Evolutionary conservation across 2,113 vertebrate species (phyloP).

Genomic region (Xiphorhynchus elegans): DNA sequence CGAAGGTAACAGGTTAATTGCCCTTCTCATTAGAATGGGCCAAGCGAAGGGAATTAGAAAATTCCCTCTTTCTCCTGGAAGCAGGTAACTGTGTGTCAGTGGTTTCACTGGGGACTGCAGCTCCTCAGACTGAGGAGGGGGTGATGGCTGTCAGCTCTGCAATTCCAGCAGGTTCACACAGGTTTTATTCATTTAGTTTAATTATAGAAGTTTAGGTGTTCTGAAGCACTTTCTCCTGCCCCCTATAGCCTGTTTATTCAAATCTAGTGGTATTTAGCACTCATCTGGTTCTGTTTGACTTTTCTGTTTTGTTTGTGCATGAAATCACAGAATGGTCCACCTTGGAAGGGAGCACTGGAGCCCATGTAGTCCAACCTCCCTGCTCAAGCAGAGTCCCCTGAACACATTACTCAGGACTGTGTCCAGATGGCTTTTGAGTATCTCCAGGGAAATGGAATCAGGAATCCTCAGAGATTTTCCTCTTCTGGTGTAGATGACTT

Average conservation of each 20-base stretch:
- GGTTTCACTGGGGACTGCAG: neutral
- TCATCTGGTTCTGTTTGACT: neutral
- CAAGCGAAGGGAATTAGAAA: neutral
- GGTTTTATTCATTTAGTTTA: neutral
- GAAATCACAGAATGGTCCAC: neutral
- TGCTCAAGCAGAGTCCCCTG: neutral
- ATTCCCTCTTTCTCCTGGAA: neutral
- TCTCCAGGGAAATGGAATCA: neutral
- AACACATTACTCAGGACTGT: neutral
- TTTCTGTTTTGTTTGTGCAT: neutral
- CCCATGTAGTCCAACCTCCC: neutral
- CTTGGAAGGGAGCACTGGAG: neutral
- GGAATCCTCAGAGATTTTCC: neutral
- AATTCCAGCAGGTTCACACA: neutral
- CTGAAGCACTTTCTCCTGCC: neutral
- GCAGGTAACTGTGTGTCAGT: rapidly evolving
- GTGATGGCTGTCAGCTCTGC: rapidly evolving
- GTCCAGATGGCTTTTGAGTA: neutral
- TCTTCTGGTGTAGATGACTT: neutral
- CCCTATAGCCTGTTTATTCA: neutral
- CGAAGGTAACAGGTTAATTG: rapidly evolving
- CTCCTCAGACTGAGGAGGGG: neutral
- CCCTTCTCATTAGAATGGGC: too few species aligned
- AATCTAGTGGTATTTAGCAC: neutral
- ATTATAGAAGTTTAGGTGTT: neutral